Evolutionary conservation across 2,113 vertebrate genomes (phyloP).

Genomic region (Esox niger): DNA sequence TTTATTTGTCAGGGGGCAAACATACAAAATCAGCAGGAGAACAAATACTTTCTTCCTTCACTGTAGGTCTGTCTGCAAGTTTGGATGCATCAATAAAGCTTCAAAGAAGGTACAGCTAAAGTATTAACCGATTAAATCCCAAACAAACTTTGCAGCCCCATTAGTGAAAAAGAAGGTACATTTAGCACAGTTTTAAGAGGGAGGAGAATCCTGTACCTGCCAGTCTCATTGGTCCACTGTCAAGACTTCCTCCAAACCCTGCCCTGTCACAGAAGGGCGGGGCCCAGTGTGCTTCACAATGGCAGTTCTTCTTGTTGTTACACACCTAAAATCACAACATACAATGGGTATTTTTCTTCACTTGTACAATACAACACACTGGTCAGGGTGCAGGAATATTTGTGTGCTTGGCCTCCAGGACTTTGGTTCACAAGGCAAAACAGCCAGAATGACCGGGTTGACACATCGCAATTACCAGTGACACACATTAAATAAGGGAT

Average conservation of each 20-base stretch:
- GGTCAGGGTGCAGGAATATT: too few species aligned
- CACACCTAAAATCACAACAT: conserved; percentile 79
- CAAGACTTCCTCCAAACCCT: conserved; percentile 91
- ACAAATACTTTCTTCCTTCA: too few species aligned
- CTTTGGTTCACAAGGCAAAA: background rate
- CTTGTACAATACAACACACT: too few species aligned
- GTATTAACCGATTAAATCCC: background rate
- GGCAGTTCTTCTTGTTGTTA: conserved; percentile 96
- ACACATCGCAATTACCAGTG: background rate
- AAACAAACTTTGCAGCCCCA: background rate
- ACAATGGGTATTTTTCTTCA: background rate
- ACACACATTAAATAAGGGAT: conserved; percentile 1
- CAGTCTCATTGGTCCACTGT: conserved; percentile 88
- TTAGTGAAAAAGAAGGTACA: too few species aligned
- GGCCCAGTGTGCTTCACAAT: conserved; percentile 92
- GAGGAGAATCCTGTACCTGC: conserved; percentile 73
- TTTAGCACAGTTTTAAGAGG: background rate
- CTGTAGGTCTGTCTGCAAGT: too few species aligned
- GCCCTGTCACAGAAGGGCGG: conserved; percentile 86
- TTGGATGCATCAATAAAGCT: background rate
- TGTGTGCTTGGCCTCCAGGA: too few species aligned
- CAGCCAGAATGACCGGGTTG: too few species aligned
- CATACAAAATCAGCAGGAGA: too few species aligned
- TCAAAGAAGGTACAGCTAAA: background rate
- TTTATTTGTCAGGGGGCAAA: too few species aligned